Evolutionary conservation across 2,797 vertebrate species (phyloP).

Genomic region (Pseudochirops corinnae): DNA sequence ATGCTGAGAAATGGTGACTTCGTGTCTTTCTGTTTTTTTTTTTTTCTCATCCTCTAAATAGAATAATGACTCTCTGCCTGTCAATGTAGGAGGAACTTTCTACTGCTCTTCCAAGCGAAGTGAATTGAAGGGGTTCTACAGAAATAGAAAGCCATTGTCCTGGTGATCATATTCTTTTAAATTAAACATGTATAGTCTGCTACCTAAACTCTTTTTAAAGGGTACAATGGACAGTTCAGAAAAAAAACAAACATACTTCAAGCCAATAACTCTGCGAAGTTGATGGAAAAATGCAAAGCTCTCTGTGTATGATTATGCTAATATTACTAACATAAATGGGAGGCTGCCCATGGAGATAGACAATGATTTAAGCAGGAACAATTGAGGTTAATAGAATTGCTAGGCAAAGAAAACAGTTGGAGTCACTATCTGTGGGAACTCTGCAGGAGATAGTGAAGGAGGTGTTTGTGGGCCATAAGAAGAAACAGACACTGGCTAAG

Average conservation of each 20-base stretch:
- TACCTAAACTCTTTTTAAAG: constrained; percentile 60
- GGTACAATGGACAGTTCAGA: constrained; percentile 65
- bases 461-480: constrained; percentile 2
- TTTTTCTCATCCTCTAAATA: constrained; percentile 3
- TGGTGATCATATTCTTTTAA: constrained; percentile 30
- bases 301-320: constrained; percentile 48
- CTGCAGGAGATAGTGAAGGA: background rate
- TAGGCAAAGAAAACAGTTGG: constrained; percentile 44
- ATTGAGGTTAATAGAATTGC: constrained; percentile 64
- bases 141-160: constrained; percentile 24
- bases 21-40: background rate
- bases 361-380: constrained; percentile 61
- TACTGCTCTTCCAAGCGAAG: background rate
- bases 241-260: constrained; percentile 55
- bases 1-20: background rate
- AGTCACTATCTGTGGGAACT: constrained; percentile 46
- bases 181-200: constrained; percentile 65
- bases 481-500: background rate
- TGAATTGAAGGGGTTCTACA: constrained; percentile 37
- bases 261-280: constrained; percentile 41
- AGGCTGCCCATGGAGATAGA: constrained; percentile 50
- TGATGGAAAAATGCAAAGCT: constrained; percentile 59
- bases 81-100: background rate
- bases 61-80: background rate
- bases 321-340: constrained; percentile 34